Evolutionary conservation across 37 sponge, comb jelly and placozoan genomes (phyloP).

Genomic region (Aplysina aerophoba): DNA sequence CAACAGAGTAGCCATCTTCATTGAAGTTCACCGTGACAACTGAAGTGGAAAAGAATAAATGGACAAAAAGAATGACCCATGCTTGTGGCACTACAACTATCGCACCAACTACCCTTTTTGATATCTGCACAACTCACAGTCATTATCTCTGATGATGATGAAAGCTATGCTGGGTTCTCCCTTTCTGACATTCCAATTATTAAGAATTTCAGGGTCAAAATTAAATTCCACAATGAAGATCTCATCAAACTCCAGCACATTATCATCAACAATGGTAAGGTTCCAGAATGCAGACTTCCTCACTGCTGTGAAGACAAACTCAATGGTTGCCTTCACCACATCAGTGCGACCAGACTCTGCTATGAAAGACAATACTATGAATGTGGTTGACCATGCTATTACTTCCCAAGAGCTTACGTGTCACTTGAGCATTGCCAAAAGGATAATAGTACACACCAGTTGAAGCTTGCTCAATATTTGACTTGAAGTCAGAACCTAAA

Average conservation of each 20-base stretch:
- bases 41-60: not conserved
- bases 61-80: too few relatives aligned
- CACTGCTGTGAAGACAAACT: not conserved
- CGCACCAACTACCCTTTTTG: too few relatives aligned
- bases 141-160: slow-evolving; percentile 8
- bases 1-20: not conserved
- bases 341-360: not conserved
- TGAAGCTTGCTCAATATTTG: too few relatives aligned
- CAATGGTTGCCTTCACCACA: not conserved
- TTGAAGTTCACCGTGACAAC: slow-evolving; percentile 18
- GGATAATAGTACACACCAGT: too few relatives aligned
- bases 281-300: not conserved
- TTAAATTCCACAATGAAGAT: not conserved
- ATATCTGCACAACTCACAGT: too few relatives aligned
- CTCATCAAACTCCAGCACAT: slow-evolving; percentile 9
- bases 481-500: too few relatives aligned
- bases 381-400: too few relatives aligned
- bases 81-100: too few relatives aligned
- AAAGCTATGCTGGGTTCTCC: not conserved
- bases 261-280: not conserved
- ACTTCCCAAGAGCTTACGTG: too few relatives aligned
- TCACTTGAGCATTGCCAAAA: too few relatives aligned
- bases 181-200: slow-evolving; percentile 7
- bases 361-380: too few relatives aligned
- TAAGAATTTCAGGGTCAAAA: not conserved